Percentiles rank a stretch among this genome's conserved stretches.
Conservation (phyloP, 1,140 invertebrate species). For the Myzus persicae region DNA sequence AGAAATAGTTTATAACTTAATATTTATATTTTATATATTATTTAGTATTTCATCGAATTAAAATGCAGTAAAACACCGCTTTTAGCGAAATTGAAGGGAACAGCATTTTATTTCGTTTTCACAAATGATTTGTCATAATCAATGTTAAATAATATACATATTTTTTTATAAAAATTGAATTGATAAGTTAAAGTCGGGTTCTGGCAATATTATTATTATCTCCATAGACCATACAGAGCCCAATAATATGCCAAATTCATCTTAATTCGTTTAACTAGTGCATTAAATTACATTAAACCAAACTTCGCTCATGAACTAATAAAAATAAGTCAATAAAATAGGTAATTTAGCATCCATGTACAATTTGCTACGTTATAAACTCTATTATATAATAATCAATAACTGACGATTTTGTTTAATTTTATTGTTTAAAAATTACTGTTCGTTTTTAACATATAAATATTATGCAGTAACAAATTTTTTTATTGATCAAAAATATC, state of each 20-base stretch:
- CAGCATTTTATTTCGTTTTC: background rate
- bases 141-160: background rate
- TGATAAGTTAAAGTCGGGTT: background rate
- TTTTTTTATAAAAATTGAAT: background rate
- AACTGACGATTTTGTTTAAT: background rate
- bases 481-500: background rate
- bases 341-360: background rate
- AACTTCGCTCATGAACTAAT: background rate
- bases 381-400: background rate
- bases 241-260: background rate
- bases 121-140: background rate
- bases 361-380: background rate
- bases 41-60: background rate
- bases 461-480: too few relatives aligned
- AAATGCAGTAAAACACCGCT: background rate
- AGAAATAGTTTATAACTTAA: background rate
- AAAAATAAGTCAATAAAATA: background rate
- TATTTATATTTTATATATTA: background rate
- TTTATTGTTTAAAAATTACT: background rate
- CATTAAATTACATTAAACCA: background rate
- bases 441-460: background rate
- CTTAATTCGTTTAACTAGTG: too few relatives aligned
- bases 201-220: background rate
- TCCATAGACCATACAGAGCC: background rate
- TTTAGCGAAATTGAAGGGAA: background rate